Evolutionary conservation across 64 coral and sea anemone species (phyloP), one percentile per base, ranked within the genome.

Genomic region (Trachythela sp.): DNA sequence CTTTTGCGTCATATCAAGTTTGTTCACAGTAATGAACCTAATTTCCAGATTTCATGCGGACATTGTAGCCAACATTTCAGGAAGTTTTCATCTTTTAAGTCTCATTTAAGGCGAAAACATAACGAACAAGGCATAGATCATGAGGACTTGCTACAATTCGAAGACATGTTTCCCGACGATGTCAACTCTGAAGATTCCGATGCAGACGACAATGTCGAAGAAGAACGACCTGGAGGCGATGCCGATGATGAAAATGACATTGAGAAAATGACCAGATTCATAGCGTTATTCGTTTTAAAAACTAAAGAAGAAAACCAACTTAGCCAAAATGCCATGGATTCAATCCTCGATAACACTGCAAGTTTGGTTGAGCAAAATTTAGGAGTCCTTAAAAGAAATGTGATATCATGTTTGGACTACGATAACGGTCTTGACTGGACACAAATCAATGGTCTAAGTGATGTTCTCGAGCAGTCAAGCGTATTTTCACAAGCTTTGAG

Each of bases 301-400:
- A 68, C 59, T n/a, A 68, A 68, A 68, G 59, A 68, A 31, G 59
- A 68, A 68, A 68, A 68, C 30, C 59, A 68, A 68, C 30, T 68
- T 5, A 68, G 59, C 15, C 59, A 68, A 68, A 22, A 22, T 6
- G 59, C 59, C 3, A 68, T 68, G 6, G 59, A 68, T 31, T 22
- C 59, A 68, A 31, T 68, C 15, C 59, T 68, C 3, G 59, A 68
- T 68, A 68, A 68, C 18, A 68, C 59, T 5, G 59, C 30, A 68
- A 68, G 59, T 68, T 68, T 68, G 30, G 59, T 68, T 22, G 59
- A 68, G 20, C 20, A 68, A 68, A 68, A 31, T 68, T 68, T 68
- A 31, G 30, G 30, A 4, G 30, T 22, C 59, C 15, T 68, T 14
- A 68, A 31, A 22, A 68, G 59, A 68, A 68, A 14, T 22, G 30